Base-by-base conservation (phyloP, 2,888 invertebrate species). In the Tipula confusa region DNA sequence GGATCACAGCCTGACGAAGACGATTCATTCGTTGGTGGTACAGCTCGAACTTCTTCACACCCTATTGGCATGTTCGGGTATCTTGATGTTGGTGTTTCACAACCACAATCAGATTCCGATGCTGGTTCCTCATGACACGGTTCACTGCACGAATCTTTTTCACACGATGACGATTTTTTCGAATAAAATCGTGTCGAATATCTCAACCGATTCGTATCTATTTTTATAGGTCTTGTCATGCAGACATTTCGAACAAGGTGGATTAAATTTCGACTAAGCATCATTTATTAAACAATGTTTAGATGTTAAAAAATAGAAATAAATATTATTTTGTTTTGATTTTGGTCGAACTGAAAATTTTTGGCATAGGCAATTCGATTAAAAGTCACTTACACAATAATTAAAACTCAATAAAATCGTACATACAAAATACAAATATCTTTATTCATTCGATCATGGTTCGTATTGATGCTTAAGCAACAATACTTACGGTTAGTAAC, bases 401-500 rank as follows among this genome's bases (percentile, higher is more conserved):
- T 3, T 64, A 24, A 64, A 64, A 64, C 2, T 24, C 64, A 11
- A 24, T 64, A 11, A 43, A n/a, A 2, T 48, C 43, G 48, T 48
- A 64, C 24, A 64, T 64, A 64, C 6, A 64, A 64, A 64, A 64
- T 64, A 64, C 5, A 64, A 64, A 64, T 64, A 24, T 64, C 18
- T 64, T 64, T 64, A 64, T 64, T 64, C 24, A 64, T 64, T 64
- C 64, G 64, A 64, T 64, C 7, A 64, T 24, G 64, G 9, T n/a
- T 64, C 9, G 9, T 64, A 15, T 11, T 64, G 64, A 3, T 43
- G 15, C 43, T 36, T n/a, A n/a, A 24, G 24, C 64, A 64, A 2
- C 64, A 11, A 89, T 1, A 9, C 1, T 24, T 24, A 9, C 24
- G 24, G 91, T 87, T 93, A 91, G 86, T 93, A 89, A 29, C 95